These are phyloP conservation scores for Macroglossus sobrinus DNA, from an alignment of 2,113 vertebrate species.

Conservation along the genomic window DNA sequence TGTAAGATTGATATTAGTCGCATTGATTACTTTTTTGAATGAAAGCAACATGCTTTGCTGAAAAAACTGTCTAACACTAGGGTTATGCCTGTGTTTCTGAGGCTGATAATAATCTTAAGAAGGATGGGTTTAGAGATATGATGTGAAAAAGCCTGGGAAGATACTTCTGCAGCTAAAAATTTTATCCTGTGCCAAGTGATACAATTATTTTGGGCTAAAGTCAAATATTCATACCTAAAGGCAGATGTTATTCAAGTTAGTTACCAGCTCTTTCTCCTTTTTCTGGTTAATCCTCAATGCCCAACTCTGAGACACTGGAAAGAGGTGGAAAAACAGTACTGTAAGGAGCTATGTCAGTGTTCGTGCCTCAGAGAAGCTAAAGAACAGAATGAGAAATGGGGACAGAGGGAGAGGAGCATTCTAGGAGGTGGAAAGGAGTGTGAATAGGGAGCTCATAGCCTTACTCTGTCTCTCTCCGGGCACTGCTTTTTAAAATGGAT, in stretches of 20 bases:
- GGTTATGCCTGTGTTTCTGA: background rate
- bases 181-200: background rate
- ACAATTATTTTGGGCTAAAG: background rate
- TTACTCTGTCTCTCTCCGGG: background rate
- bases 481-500: background rate
- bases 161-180: background rate
- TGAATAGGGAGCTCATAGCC: background rate
- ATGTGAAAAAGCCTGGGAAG: background rate
- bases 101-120: background rate
- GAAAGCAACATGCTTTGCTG: background rate
- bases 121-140: background rate
- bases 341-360: background rate
- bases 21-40: background rate
- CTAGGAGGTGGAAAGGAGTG: background rate
- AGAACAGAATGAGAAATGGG: background rate
- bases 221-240: background rate
- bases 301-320: background rate
- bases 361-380: fast-evolving
- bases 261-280: background rate
- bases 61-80: background rate
- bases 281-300: background rate
- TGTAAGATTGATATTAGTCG: background rate
- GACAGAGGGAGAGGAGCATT: background rate
- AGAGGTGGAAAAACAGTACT: fast-evolving
- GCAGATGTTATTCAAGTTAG: background rate